These are phyloP conservation scores for Heterodera schachtii DNA, from an alignment of 1,140 invertebrate genomes.

Conservation along the genomic window DNA sequence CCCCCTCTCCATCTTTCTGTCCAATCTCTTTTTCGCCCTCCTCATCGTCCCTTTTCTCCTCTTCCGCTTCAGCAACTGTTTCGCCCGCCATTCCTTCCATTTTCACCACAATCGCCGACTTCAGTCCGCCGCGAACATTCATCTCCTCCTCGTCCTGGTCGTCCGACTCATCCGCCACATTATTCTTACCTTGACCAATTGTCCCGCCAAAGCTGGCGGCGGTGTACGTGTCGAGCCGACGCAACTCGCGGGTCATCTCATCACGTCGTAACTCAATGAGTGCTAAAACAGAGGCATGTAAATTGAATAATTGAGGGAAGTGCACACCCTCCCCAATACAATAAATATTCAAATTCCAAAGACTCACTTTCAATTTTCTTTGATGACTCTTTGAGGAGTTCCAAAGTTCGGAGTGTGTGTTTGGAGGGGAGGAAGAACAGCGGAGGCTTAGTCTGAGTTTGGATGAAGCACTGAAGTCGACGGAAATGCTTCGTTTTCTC, in stretches of 20 bases:
- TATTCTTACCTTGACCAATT: constrained; percentile 11
- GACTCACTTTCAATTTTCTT: constrained; percentile 47
- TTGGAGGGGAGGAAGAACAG: constrained; percentile 84
- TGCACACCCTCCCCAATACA: neutral
- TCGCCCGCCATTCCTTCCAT: neutral
- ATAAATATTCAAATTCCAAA: neutral
- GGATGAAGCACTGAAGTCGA: constrained; percentile 80
- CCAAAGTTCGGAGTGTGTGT: constrained; percentile 71
- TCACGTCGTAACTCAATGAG: constrained; percentile 44
- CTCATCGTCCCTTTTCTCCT: neutral
- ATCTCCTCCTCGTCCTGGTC: constrained; percentile 9
- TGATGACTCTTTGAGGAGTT: constrained; percentile 49
- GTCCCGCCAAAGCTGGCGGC: neutral
- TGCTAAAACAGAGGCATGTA: constrained; percentile 5
- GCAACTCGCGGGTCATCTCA: constrained; percentile 41
- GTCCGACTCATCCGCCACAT: neutral
- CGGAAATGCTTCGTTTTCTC: constrained; percentile 81
- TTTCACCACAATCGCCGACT: constrained; percentile 23
- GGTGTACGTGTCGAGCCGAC: constrained; percentile 20
- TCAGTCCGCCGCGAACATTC: neutral
- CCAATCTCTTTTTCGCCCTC: neutral
- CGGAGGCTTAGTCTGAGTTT: constrained; percentile 81
- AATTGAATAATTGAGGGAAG: neutral
- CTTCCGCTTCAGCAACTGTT: neutral
- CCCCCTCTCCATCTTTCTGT: neutral